A percentile compares a stretch with the other conserved stretches of the same genome.
Conservation (phyloP, 1,140 invertebrate species). For the Eurosta solidaginis region DNA sequence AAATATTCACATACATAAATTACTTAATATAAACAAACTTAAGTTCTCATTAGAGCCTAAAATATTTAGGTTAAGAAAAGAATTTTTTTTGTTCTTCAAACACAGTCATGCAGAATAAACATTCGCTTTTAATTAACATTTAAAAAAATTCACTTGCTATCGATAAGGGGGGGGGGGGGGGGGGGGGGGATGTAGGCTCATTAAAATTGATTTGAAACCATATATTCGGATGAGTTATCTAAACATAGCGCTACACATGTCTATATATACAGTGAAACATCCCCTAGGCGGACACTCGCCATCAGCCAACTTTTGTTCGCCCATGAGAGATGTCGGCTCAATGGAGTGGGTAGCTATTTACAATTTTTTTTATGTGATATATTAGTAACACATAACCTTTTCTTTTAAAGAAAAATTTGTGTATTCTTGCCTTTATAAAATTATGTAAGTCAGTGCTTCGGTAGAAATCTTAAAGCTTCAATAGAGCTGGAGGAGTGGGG, state of each 20-base stretch:
- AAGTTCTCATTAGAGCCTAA: neutral
- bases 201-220: constrained; percentile 12
- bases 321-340: no score
- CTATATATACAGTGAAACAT: neutral
- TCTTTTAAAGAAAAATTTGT: no score
- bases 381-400: no score
- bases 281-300: no score
- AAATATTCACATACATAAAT: no score
- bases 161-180: neutral
- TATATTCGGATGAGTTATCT: neutral
- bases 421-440: no score
- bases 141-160: neutral
- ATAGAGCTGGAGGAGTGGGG: no score
- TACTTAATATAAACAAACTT: neutral
- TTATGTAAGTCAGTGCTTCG: no score
- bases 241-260: neutral
- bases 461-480: no score
- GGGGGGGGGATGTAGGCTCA: neutral
- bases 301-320: no score
- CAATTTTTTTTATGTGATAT: no score
- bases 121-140: constrained; percentile 16
- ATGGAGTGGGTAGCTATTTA: no score
- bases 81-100: neutral
- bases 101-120: neutral
- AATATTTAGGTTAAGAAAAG: neutral